Conservation (phyloP, 2,797 vertebrate species). For the Natrix natrix region DNA sequence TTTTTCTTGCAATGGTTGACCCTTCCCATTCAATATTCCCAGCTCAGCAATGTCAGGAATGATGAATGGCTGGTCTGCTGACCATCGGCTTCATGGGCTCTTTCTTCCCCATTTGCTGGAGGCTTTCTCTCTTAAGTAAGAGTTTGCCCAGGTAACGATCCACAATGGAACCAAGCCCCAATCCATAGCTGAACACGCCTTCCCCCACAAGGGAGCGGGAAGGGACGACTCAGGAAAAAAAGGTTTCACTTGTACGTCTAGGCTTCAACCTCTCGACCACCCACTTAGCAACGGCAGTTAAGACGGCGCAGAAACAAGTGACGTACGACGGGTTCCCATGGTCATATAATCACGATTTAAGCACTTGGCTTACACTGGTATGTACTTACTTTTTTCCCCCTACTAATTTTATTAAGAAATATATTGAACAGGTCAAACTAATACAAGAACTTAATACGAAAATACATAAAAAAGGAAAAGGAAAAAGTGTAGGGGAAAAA, state of each 20-base stretch:
- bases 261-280: neutral
- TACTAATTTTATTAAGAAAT: neutral
- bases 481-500: too few species aligned
- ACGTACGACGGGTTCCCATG: accelerated
- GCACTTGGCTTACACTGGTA: neutral
- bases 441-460: neutral
- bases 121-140: slow-evolving; percentile 27
- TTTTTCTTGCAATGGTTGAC: neutral
- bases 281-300: neutral
- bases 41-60: neutral
- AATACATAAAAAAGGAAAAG: neutral
- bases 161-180: neutral
- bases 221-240: neutral
- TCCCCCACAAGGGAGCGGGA: neutral
- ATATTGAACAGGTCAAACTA: neutral
- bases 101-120: neutral
- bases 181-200: neutral
- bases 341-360: neutral
- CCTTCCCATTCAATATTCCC: neutral
- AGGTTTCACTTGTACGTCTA: neutral
- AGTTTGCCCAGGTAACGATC: slow-evolving; percentile 28
- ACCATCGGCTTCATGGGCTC: slow-evolving; percentile 18
- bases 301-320: neutral
- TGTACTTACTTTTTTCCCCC: neutral
- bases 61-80: neutral